Base-by-base conservation (phyloP, 2,113 vertebrate genomes). In the Platycercus adscitus region DNA sequence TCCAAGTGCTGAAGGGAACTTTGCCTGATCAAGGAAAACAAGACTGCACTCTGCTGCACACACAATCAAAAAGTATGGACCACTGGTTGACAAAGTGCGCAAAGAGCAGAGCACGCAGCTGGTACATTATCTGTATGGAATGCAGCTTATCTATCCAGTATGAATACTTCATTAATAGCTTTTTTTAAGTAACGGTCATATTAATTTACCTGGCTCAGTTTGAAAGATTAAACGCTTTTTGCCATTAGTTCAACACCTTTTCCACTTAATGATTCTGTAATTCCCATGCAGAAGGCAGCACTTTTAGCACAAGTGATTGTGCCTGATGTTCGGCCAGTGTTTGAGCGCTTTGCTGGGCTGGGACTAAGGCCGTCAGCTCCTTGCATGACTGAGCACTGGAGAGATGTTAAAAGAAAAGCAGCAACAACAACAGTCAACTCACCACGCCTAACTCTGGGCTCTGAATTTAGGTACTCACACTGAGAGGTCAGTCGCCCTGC, bases 401-500 rank as follows among this genome's bases (percentile, higher is more conserved):
- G 24, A 73, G 47, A 81, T 8, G 0, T 23, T 43, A 53, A 80
- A 81, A 81, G 31, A 24, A 83, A 68, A 87, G 25, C 43, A 85
- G 55, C 31, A 60, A 35, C 52, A 31, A 29, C 6, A 83, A 16
- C 5, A 35, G 43, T 44, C 37, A 29, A 13, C 33, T 72, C 56
- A 25, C 29, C 26, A 5, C 0, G 1, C 52, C 61, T 29, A 58
- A 35, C 13, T 60, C n/a, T 26, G 41, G 29, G 18, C 39, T 89
- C 39, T 15, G n/a, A 69, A 21, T 86, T 39, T 18, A 39, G 28
- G 28, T 44, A 69, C 55, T 81, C 17, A 2, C 0, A 0, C 3
- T 12, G n/a, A 65, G 58, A 25, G 73, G 47, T 41, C 17, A 47
- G 37, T 39, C 50, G 64, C 84, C 33, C 35, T 25, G 4, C 5